Conservation (phyloP, 53 echinoderm and acorn worm species). For the Hippasteria phrygiana region DNA sequence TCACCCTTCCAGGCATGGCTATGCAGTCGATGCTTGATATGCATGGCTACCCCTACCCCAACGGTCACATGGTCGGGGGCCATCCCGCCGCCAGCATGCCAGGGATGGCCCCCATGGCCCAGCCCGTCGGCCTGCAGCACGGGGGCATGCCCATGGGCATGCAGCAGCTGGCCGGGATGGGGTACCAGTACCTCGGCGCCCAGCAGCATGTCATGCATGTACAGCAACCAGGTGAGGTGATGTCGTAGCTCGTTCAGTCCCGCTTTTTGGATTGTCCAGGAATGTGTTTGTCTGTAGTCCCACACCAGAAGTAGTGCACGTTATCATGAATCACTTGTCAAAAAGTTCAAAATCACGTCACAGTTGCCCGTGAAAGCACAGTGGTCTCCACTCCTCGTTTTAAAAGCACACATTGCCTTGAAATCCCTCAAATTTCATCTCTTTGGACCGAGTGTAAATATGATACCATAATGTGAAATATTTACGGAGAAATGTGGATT, state of each 20-base stretch:
- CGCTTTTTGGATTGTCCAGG: neutral
- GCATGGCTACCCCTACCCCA: conserved; percentile 59
- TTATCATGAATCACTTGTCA: too few relatives aligned
- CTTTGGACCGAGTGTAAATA: too few relatives aligned
- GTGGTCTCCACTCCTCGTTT: too few relatives aligned
- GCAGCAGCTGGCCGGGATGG: conserved; percentile 46
- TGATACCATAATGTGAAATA: too few relatives aligned
- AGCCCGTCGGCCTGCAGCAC: conserved; percentile 61
- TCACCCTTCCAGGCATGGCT: conserved; percentile 55
- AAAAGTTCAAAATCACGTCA: too few relatives aligned
- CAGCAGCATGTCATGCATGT: conserved; percentile 61
- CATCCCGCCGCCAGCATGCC: conserved; percentile 61
- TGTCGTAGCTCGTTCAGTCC: neutral
- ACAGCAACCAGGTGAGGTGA: conserved; percentile 61
- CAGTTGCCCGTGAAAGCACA: too few relatives aligned
- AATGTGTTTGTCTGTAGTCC: too few relatives aligned
- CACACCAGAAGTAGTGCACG: too few relatives aligned
- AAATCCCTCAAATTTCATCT: too few relatives aligned
- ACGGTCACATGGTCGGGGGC: conserved; percentile 44
- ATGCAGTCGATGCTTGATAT: conserved; percentile 57
- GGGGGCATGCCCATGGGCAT: conserved; percentile 74
- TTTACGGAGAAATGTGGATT: too few relatives aligned
- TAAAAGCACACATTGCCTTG: too few relatives aligned
- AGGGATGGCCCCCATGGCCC: conserved; percentile 38
- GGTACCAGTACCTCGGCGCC: conserved; percentile 39